Evolutionary conservation across 92 coral and sea anemone genomes (phyloP).

Genomic region (Epizoanthus ramosus): DNA sequence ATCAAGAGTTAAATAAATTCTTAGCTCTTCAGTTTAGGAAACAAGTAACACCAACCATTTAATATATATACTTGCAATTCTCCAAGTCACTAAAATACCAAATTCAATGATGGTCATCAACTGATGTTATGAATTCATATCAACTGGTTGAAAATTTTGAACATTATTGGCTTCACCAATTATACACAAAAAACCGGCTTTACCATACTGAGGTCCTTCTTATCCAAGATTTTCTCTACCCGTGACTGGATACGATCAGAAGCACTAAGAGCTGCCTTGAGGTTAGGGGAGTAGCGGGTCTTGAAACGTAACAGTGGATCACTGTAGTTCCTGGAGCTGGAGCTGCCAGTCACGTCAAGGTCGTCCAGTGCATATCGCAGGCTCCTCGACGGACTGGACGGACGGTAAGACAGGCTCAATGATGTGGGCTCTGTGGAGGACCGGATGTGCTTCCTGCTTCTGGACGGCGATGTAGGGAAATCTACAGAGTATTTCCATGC

Average conservation of each 20-base stretch:
- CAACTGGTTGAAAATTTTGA: neutral
- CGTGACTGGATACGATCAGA: constrained; percentile 96
- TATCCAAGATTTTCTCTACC: constrained; percentile 84
- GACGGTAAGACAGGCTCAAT: constrained; percentile 76
- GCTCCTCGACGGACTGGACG: constrained; percentile 92
- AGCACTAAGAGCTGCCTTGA: constrained; percentile 92
- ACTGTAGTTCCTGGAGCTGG: constrained; percentile 76
- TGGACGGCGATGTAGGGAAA: constrained; percentile 70
- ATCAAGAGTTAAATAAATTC: no score
- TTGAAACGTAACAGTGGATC: constrained; percentile 86
- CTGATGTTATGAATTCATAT: neutral
- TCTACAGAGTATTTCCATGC: constrained; percentile 99
- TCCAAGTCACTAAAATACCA: no score
- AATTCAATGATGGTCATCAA: no score
- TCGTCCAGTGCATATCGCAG: constrained; percentile 92
- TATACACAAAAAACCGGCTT: neutral
- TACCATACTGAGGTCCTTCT: constrained; percentile 46
- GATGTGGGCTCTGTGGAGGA: constrained; percentile 90
- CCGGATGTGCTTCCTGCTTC: constrained; percentile 76
- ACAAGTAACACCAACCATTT: no score
- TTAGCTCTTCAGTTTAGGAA: no score
- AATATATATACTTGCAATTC: no score
- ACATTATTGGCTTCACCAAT: neutral
- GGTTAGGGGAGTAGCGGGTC: constrained; percentile 92
- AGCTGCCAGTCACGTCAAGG: constrained; percentile 67